These are phyloP conservation scores for Ganaspis brasiliensis DNA, from an alignment of 2,888 invertebrate species.

Conservation along the genomic window DNA sequence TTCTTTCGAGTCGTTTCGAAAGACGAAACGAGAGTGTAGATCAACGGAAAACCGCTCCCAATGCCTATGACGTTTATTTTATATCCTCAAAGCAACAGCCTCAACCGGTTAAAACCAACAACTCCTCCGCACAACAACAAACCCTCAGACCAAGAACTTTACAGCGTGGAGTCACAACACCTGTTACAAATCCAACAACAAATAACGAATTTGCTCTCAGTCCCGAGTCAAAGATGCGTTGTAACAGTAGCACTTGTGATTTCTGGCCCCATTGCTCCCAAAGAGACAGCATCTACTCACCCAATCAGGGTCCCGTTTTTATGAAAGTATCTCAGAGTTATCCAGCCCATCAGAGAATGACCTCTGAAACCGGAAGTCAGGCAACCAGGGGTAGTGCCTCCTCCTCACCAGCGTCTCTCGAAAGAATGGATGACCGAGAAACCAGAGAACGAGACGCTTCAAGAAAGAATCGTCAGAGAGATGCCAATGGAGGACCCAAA, in stretches of 20 bases:
- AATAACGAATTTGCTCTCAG: constrained; percentile 70
- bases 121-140: constrained; percentile 67
- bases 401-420: constrained; percentile 79
- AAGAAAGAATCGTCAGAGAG: constrained; percentile 63
- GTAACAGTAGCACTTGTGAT: constrained; percentile 83
- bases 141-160: constrained; percentile 79
- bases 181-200: constrained; percentile 70
- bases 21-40: constrained; percentile 70
- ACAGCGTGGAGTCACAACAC: constrained; percentile 81
- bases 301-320: constrained; percentile 70
- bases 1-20: constrained; percentile 80
- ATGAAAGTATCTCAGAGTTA: constrained; percentile 83
- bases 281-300: constrained; percentile 77
- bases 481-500: constrained; percentile 60
- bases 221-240: constrained; percentile 78
- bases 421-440: constrained; percentile 74
- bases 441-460: constrained; percentile 62
- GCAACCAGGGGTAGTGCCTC: constrained; percentile 71
- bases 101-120: constrained; percentile 62
- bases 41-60: constrained; percentile 63
- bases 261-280: constrained; percentile 85
- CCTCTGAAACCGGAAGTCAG: constrained; percentile 73
- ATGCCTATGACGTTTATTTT: constrained; percentile 73
- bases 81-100: constrained; percentile 74
- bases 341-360: constrained; percentile 81